Percentiles rank a stretch among this genome's conserved stretches.
Evolutionary conservation across 1,140 invertebrate species (phyloP).

Genomic region (Steinernema feltiae): DNA sequence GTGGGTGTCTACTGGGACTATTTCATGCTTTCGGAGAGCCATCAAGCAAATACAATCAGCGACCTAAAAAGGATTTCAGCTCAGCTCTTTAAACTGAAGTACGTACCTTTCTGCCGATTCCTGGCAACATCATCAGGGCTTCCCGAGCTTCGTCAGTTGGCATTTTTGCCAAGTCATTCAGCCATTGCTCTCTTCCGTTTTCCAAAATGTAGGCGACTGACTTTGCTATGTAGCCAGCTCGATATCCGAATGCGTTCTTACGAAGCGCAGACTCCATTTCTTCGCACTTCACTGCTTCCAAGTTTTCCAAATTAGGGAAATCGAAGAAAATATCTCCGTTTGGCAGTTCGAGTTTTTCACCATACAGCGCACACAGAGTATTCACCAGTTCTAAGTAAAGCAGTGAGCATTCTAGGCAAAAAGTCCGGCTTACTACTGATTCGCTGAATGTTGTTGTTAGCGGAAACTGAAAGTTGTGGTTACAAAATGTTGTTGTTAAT

Average conservation of each 20-base stretch:
- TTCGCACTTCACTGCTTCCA: conserved; percentile 65
- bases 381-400: conserved; percentile 74
- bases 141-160: neutral
- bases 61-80: conserved; percentile 64
- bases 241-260: conserved; percentile 73
- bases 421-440: conserved; percentile 31
- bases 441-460: conserved; percentile 82
- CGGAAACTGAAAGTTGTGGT: too few species aligned
- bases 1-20: conserved; percentile 91
- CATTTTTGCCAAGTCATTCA: neutral
- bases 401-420: conserved; percentile 12
- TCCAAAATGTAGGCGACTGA: neutral
- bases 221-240: conserved; percentile 73
- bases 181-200: neutral
- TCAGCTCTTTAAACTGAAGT: neutral
- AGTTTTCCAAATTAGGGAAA: conserved; percentile 75
- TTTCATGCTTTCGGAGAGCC: conserved; percentile 76
- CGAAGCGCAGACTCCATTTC: conserved; percentile 66
- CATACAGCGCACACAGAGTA: conserved; percentile 76
- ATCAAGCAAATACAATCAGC: conserved; percentile 97
- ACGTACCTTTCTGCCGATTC: neutral
- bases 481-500: too few species aligned
- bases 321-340: conserved; percentile 68
- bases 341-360: conserved; percentile 68
- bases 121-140: neutral